These are phyloP conservation scores for Drosophila sp. DNA, from an alignment of 1,140 invertebrate genomes.

Conservation along the genomic window DNA sequence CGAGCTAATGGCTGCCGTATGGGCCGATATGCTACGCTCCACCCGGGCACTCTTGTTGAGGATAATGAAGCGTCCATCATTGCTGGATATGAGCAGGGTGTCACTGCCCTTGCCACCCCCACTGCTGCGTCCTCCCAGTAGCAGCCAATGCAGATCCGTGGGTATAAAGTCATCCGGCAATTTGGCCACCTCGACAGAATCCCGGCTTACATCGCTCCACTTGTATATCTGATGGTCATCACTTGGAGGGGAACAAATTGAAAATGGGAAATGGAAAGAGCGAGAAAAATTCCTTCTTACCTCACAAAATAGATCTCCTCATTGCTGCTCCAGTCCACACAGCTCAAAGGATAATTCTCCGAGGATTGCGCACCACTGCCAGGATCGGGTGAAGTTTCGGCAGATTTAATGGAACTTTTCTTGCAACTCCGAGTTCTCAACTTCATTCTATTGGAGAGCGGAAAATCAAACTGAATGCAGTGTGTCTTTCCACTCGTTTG, in stretches of 20 bases:
- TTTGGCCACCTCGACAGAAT: conserved; percentile 90
- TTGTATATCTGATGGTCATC: conserved; percentile 95
- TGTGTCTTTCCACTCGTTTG: conserved; percentile 11
- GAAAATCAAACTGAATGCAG: background rate
- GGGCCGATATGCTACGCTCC: conserved; percentile 96
- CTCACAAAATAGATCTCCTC: conserved; percentile 96
- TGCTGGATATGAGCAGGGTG: conserved; percentile 92
- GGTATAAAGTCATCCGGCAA: conserved; percentile 93
- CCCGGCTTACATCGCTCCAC: conserved; percentile 93
- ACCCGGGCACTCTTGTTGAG: conserved; percentile 94
- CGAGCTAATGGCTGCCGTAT: conserved; percentile 94
- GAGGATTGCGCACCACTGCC: conserved; percentile 84
- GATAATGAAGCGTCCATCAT: conserved; percentile 92
- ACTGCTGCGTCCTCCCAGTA: conserved; percentile 84
- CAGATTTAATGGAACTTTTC: conserved; percentile 48
- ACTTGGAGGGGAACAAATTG: conserved; percentile 83
- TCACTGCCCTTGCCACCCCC: conserved; percentile 89
- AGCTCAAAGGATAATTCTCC: conserved; percentile 90
- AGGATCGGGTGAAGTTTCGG: conserved; percentile 57
- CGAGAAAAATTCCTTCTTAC: conserved; percentile 80
- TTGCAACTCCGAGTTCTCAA: conserved; percentile 74
- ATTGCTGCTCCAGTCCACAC: conserved; percentile 95
- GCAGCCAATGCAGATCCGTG: conserved; percentile 93
- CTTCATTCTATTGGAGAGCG: conserved; percentile 54
- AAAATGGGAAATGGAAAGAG: background rate